Base-by-base conservation (phyloP, 2,113 vertebrate species). In the Helogale parvula region DNA sequence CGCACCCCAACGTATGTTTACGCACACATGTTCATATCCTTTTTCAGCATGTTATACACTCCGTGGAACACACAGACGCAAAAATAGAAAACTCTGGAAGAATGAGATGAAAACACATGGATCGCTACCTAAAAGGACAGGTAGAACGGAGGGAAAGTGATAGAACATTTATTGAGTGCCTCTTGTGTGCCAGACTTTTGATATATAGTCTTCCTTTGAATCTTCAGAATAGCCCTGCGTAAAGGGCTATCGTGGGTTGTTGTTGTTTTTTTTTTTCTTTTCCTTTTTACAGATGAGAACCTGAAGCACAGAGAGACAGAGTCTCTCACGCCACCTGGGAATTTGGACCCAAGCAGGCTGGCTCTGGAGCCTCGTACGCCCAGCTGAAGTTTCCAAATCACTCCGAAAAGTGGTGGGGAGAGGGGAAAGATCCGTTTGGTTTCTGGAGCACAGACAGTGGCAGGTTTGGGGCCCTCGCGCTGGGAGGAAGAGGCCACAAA, bases 1-100 rank as follows among this genome's bases (percentile, higher is more conserved):
- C 14, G 52, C 25, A 65, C 47, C 29, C 27, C 31, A 47, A 33
- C 13, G 27, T 31, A 63, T n/a, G 41, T 38, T 50, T 79, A 47
- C 80, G 92, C 87, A 63, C 63, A 89, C 82, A 79, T 27, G 3
- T 54, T 12, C 38, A 25, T 45, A 50, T 65, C 57, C 52, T 57
- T 93, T 50, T 90, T 45, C 38, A 76, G 57, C 45, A 57, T 13
- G 17, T 52, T 50, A 38, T 65, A 8, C 14, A 77, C 72, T 94
- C 93, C 65, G 69, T 57, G 81, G 41, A 65, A 65, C 27, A 31
- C 74, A 87, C 47, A 80, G 25, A 88, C 7, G 81, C 13, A 10
- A 87, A 95, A 95, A 83, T 29, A 93, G 71, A 93, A 92, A 95
- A 72, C 38, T 7, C 92, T 88, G 76, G 77, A 95, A 41, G 38